These are phyloP conservation scores for Caenorhabditis plicata DNA, from an alignment of 2,888 invertebrate species.

Conservation along the genomic window DNA sequence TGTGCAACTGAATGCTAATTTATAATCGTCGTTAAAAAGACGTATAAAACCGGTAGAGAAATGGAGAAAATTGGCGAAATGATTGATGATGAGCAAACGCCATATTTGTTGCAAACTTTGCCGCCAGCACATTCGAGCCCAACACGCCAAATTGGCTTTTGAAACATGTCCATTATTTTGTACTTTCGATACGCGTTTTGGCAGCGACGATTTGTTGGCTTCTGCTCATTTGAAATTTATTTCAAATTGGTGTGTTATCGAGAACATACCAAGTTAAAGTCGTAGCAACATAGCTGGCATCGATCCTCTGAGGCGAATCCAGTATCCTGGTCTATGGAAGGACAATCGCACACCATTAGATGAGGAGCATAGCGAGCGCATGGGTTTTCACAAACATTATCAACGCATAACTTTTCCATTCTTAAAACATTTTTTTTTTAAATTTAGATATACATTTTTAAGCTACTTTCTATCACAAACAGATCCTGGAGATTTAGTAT, in stretches of 20 bases:
- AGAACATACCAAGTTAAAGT: conserved; percentile 58
- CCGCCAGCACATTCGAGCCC: conserved; percentile 65
- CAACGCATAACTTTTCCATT: conserved; percentile 64
- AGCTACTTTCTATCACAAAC: conserved; percentile 63
- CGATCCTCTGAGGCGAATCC: conserved; percentile 65
- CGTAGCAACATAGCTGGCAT: conserved; percentile 65
- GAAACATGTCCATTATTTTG: conserved; percentile 51
- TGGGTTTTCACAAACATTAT: conserved; percentile 64
- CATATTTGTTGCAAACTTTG: conserved; percentile 62
- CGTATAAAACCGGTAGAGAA: not conserved
- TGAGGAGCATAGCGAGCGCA: conserved; percentile 62
- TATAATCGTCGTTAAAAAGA: conserved; percentile 4
- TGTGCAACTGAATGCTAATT: conserved; percentile 2
- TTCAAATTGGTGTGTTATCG: not conserved
- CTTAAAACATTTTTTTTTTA: conserved; percentile 27
- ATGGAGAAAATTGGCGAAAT: conserved; percentile 19
- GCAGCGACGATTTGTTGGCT: conserved; percentile 61
- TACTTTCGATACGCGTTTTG: conserved; percentile 63
- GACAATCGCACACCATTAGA: conserved; percentile 65
- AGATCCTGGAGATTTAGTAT: conserved; percentile 60
- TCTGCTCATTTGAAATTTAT: conserved; percentile 37
- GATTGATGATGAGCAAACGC: conserved; percentile 54
- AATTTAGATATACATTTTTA: conserved; percentile 1
- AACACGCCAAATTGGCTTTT: conserved; percentile 59
- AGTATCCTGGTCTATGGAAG: conserved; percentile 64